A percentile compares a stretch with the other conserved stretches of the same genome.
Conservation (phyloP, 2,113 vertebrate species). For the Cochlearius cochlearius region DNA sequence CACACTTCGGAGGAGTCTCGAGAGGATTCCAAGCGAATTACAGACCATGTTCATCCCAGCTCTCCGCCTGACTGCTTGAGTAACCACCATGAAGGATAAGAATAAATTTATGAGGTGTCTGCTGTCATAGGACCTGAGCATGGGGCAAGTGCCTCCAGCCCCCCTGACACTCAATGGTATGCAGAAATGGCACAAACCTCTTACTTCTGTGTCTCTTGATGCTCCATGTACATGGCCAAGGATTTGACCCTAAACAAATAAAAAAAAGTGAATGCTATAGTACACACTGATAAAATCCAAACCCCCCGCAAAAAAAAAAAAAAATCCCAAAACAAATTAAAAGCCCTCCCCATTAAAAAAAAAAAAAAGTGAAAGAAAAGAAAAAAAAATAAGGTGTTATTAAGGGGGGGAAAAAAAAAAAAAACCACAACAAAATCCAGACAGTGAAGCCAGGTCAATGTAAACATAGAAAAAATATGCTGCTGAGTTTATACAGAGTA, state of each 20-base stretch:
- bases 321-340: background rate
- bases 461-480: background rate
- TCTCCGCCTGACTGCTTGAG: background rate
- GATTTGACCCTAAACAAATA: slow-evolving; percentile 47
- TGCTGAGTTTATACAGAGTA: background rate
- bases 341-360: background rate
- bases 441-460: background rate
- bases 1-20: background rate
- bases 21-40: background rate
- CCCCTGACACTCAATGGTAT: background rate
- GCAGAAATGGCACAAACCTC: slow-evolving; percentile 51
- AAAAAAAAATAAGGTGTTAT: background rate
- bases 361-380: fast-evolving
- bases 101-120: background rate
- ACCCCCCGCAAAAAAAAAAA: fast-evolving
- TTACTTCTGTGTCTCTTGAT: slow-evolving; percentile 43
- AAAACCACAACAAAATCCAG: background rate
- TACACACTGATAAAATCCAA: background rate
- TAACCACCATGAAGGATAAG: background rate
- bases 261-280: slow-evolving; percentile 31
- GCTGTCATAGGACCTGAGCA: background rate
- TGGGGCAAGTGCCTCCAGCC: background rate
- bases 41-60: background rate
- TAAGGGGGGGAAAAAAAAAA: background rate
- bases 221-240: slow-evolving; percentile 33